Percentiles rank a stretch among this genome's conserved stretches.
Evolutionary conservation across 2,888 invertebrate species (phyloP).

Genomic region (Blastobasis adustella): DNA sequence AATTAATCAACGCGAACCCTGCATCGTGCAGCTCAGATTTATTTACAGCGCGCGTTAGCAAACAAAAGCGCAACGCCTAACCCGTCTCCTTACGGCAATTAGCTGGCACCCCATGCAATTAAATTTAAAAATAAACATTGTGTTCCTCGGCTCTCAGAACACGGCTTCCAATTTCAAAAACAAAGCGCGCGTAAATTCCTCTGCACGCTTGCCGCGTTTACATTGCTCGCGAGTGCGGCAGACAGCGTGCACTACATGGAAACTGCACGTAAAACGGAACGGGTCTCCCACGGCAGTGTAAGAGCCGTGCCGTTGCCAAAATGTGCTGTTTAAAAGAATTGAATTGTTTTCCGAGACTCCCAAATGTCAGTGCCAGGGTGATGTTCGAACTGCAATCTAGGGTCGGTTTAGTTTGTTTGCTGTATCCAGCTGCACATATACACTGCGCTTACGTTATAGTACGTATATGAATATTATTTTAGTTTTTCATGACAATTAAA

Average conservation of each 20-base stretch:
- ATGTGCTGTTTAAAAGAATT: neutral
- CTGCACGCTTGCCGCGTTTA: constrained; percentile 22
- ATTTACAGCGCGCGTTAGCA: no score
- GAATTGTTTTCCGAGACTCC: neutral
- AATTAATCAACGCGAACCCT: no score
- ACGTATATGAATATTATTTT: no score
- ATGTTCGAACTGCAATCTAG: no score
- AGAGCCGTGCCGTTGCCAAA: neutral
- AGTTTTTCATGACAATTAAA: no score
- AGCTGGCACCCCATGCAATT: constrained; percentile 10
- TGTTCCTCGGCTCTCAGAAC: constrained; percentile 8
- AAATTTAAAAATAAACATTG: constrained; percentile 19
- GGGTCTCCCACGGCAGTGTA: constrained; percentile 16
- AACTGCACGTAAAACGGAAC: constrained; percentile 38
- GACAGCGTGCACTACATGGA: constrained; percentile 39
- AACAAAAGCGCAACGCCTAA: no score
- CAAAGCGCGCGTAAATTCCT: constrained; percentile 28
- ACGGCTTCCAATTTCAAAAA: constrained; percentile 41
- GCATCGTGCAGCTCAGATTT: no score
- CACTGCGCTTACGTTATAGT: no score
- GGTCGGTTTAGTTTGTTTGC: no score
- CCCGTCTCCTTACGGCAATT: constrained; percentile 9
- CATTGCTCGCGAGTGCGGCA: constrained; percentile 32
- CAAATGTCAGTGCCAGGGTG: neutral
- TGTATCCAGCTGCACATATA: no score